Base-by-base conservation (phyloP, 2,113 vertebrate species). In the Petrocephalus zakoni region DNA sequence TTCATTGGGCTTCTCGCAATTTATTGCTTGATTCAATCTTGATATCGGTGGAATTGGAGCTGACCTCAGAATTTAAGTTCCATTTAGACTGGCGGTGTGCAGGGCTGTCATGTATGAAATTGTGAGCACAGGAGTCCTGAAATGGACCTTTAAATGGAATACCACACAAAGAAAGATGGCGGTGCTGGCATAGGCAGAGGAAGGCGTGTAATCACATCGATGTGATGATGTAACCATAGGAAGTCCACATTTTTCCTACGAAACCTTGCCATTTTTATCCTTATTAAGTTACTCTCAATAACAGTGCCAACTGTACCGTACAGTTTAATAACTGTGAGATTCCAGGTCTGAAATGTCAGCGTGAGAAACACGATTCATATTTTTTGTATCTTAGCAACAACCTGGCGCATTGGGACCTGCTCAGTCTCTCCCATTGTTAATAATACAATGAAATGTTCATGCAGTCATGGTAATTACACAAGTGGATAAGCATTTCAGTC, bases 1-100 rank as follows among this genome's bases (percentile, higher is more conserved):
- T 47, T 83, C 46, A 83, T 22, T 46, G 46, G 81, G 8, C 19
- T 22, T 49, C 19, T 83, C 19, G 1, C 37, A 47, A 83, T 83
- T 83, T 83, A n/a, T 42, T 83, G 42, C 81, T 83, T 83, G 81
- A 83, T 83, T 49, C 37, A 49, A 42, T 78, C 72, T 78, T 78
- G 72, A 78, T 78, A 78, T 78, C 72, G 49, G 46, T 46, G 81
- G 81, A 83, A 46, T 49, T 47, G 46, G 81, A 83, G 22, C 46
- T 83, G 81, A 83, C 81, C 81, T 17, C 42, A 0, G 37, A 83
- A 81, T 82, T 82, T 82, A 82, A 83, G 46, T 49, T 83, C 46
- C 46, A 49, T 83, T 83, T 83, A 83, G 81, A 47, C 46, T 49
- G 81, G 5, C 21, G 7, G 37, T 49, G 81, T 10, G 46, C 42